Base-by-base conservation (phyloP, 2,113 vertebrate genomes). In the Anser brachyrhynchus region DNA sequence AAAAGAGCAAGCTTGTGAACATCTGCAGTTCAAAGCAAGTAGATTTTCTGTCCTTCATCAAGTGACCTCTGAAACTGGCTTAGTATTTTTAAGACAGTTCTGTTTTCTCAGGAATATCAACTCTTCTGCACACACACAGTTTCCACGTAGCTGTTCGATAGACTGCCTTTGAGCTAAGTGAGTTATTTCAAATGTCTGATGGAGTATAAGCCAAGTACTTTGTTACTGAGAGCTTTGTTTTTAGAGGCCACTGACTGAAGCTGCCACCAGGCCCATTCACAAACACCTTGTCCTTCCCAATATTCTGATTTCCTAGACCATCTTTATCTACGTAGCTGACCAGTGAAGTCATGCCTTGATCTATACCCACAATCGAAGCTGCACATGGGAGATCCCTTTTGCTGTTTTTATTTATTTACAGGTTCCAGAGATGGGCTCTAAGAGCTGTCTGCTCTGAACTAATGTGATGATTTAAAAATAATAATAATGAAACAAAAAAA, bases 291-390 rank as follows among this genome's bases (percentile, higher is more conserved):
- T 54, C 83, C 54, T 57, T 28, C 28, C 2, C 21, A 2, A 23
- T 61, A 81, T 0, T 33, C 2, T 6, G 14, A 0, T 84, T 62
- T 86, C 64, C 51, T 79, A 69, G 22, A 43, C 28, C 15, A 6
- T 5, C 29, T 19, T 76, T 72, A 39, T 1, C 20, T 20, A 1
- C 1, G 5, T 22, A 43, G 29, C 61, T 51, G 37, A 59, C 0
- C 1, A 43, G 65, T 22, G 18, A 75, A 76, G 54, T 49, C 0
- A 0, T 51, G 37, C 61, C 43, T 78, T 54, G 51, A 89, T 61
- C 65, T 75, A 2, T 2, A 1, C 10, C 67, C 79, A 35, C 41
- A 65, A 28, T 55, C 19, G 55, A 62, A 90, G 67, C 35, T 33
- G 14, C 6, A 11, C 18, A 11, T 52, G 35, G 54, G 22, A 49